These are phyloP conservation scores for Trilocha varians DNA, from an alignment of 2,888 invertebrate genomes.

Conservation along the genomic window DNA sequence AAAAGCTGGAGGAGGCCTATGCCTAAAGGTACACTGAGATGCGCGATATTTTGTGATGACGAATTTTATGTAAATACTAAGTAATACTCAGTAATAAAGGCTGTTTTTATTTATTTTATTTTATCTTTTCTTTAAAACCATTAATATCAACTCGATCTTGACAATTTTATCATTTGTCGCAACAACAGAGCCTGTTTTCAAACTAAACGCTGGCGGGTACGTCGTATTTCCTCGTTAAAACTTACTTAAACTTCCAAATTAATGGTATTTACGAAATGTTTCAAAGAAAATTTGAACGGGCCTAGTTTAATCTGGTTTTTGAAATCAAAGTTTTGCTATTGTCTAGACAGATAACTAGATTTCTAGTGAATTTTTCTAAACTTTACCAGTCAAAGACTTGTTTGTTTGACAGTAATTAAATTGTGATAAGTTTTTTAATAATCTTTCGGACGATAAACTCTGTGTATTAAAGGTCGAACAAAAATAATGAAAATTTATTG, in stretches of 20 bases:
- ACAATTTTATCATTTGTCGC: background rate
- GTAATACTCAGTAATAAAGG: background rate
- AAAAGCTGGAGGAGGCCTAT: no score
- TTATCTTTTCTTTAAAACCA: background rate
- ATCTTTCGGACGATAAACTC: no score
- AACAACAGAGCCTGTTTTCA: background rate
- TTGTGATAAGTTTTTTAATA: no score
- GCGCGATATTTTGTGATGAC: no score
- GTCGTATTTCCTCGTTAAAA: constrained; percentile 26
- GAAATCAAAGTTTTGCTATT: constrained; percentile 6
- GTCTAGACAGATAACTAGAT: constrained; percentile 4
- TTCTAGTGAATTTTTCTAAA: background rate
- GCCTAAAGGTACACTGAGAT: no score
- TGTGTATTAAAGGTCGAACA: no score
- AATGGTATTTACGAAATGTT: constrained; percentile 26
- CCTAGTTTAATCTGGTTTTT: constrained; percentile 17
- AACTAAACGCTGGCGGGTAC: constrained; percentile 8
- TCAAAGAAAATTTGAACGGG: constrained; percentile 14
- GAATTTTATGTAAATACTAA: no score
- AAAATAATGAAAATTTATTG: no score
- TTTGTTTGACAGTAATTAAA: no score
- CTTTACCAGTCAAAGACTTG: background rate
- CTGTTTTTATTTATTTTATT: background rate
- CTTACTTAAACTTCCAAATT: constrained; percentile 21
- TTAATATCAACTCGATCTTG: background rate